phyloP scores from a whole-genome alignment of 2,888 invertebrate species.

The Cantharis rufa region DNA sequence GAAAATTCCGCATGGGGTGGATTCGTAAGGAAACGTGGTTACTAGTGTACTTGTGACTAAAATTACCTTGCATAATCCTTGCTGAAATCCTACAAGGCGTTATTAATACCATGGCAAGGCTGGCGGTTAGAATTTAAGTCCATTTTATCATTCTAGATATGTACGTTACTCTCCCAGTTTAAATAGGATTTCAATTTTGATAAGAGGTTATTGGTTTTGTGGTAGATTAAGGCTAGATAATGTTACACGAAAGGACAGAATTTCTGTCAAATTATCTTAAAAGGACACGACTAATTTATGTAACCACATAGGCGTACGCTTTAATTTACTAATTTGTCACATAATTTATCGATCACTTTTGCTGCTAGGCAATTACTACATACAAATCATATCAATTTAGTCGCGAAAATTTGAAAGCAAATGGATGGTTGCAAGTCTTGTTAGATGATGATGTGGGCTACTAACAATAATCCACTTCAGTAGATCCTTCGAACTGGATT shows the following conservation, averaged over 20 bases:
- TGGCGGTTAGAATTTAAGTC: neutral
- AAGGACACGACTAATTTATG: neutral
- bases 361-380: neutral
- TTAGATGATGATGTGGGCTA: neutral
- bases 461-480: neutral
- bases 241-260: neutral
- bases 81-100: neutral
- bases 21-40: neutral
- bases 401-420: neutral
- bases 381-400: neutral
- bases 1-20: neutral
- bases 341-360: neutral
- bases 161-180: neutral
- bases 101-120: neutral
- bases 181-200: neutral
- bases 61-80: neutral
- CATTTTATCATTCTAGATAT: neutral
- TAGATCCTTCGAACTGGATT: neutral
- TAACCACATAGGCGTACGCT: neutral
- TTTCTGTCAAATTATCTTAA: neutral
- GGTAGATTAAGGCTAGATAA: neutral
- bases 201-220: neutral
- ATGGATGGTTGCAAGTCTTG: neutral
- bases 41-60: neutral
- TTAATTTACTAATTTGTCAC: neutral